Evolutionary conservation across 2,888 invertebrate genomes (phyloP), one percentile per base, ranked within the genome.

Genomic region (Dermolepida albohirtum): DNA sequence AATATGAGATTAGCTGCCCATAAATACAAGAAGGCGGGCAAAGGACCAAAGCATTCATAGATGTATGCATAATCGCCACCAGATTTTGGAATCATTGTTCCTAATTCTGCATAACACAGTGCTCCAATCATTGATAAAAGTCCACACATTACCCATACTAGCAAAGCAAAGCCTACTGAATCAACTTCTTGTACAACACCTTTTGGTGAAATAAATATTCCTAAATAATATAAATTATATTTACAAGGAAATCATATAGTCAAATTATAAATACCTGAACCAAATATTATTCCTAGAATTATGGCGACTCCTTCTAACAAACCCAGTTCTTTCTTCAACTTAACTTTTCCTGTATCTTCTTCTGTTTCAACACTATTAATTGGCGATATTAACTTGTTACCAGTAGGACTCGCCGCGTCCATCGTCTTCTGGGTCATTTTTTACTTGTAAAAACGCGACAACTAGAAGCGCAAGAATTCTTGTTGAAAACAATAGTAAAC

Each of bases 11-110:
- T 93, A n/a, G 97, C 96, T 80, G 96, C 96, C 98, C 98, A 98
- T 11, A 98, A 85, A 81, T 95, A 98, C 11, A 99, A 85, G 82
- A 98, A 98, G 0, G 97, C 94, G 12, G 95, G 96, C 66, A 98
- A 83, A 1, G 93, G 88, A 27, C 98, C 98, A 80, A 91, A 98
- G 1, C 97, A 94, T 83, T 96, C 93, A 77, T 91, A 88, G 72
- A 98, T 97, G 78, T 98, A 98, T 40, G 97, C 96, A 83, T 98
- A 98, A 85, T 98, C 98, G 1, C 97, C 98, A 17, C 98, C 98
- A 68, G 96, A 97, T 79, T 95, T 93, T 2, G 96, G 94, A 78
- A 98, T 91, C 16, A 90, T 87, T 14, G 92, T 92, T 27, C 89
- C 98, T 70, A 99, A 85, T 87, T 99, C 98, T 8, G 98, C 97